Percentiles rank a stretch among this genome's conserved stretches.
Conservation (phyloP, 1,140 invertebrate genomes). For the Eueides isabella region DNA sequence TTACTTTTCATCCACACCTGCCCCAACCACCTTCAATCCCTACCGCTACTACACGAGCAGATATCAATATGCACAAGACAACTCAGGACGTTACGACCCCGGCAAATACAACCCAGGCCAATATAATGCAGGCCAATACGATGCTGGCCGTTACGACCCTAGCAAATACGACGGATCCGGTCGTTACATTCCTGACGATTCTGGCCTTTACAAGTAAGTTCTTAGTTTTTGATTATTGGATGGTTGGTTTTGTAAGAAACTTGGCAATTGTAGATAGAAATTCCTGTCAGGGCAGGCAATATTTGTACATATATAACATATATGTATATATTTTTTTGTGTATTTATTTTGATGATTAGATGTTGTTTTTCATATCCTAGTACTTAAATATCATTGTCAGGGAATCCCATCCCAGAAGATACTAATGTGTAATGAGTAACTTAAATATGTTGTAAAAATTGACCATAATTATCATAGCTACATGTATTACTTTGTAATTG, state of each 20-base stretch:
- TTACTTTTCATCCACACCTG: constrained; percentile 2
- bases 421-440: no score
- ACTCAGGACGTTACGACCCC: constrained; percentile 42
- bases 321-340: no score
- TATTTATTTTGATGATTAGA: no score
- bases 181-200: constrained; percentile 60
- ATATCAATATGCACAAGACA: constrained; percentile 34
- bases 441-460: no score
- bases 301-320: no score
- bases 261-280: no score
- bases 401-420: no score
- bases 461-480: neutral
- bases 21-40: constrained; percentile 28
- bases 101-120: constrained; percentile 45
- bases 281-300: no score
- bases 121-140: constrained; percentile 49
- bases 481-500: neutral
- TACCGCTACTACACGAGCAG: constrained; percentile 34
- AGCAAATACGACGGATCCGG: constrained; percentile 54
- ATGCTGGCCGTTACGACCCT: constrained; percentile 52
- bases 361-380: no score
- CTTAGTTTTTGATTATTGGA: neutral
- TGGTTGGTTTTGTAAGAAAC: no score
- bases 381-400: no score
- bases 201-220: constrained; percentile 65